These are phyloP conservation scores for Chaetops frenatus DNA, from an alignment of 2,113 vertebrate genomes.

Conservation along the genomic window DNA sequence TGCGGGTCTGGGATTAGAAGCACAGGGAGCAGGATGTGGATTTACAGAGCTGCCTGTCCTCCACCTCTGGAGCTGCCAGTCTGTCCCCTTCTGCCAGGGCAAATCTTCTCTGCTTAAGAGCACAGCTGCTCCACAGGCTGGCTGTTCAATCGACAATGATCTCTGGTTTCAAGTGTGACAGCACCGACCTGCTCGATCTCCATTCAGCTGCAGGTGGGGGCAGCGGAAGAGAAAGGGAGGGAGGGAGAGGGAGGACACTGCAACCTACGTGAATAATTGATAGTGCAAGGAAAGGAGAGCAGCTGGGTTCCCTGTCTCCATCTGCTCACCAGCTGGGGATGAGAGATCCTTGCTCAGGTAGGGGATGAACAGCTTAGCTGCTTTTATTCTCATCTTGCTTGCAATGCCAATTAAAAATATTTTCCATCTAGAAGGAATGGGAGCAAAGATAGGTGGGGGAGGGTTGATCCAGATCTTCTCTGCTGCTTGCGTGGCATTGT, in stretches of 20 bases:
- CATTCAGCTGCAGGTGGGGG: constrained; percentile 53
- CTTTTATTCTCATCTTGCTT: not conserved
- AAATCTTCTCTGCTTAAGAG: not conserved
- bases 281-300: constrained; percentile 48
- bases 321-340: constrained; percentile 52
- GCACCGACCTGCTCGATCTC: constrained; percentile 36
- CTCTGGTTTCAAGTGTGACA: constrained; percentile 64
- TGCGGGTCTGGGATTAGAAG: not conserved
- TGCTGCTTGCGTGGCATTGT: not conserved
- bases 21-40: not conserved
- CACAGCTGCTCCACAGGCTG: not conserved
- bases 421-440: not conserved
- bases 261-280: constrained; percentile 73
- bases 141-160: not conserved
- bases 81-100: not conserved
- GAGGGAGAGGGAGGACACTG: constrained; percentile 71
- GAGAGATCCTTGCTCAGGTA: constrained; percentile 54
- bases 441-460: not conserved
- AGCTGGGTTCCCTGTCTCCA: constrained; percentile 53
- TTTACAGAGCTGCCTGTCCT: not conserved
- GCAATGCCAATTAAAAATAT: constrained; percentile 32
- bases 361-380: constrained; percentile 29
- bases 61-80: not conserved
- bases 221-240: constrained; percentile 67
- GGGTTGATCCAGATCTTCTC: not conserved